Conservation (phyloP, 2,113 vertebrate species). For the Canis aureus region DNA sequence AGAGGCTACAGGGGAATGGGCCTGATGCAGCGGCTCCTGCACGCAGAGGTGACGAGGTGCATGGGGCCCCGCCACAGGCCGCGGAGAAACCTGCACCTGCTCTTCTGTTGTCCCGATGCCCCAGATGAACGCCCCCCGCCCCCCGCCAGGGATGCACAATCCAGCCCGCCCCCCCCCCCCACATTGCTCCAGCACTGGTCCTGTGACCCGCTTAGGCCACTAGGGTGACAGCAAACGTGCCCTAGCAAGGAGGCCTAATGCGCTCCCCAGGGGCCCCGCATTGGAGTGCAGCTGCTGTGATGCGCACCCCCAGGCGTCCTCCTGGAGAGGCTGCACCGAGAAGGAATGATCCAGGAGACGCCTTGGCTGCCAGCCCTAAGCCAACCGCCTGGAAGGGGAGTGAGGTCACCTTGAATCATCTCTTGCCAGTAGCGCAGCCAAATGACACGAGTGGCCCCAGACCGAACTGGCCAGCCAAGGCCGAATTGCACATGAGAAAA, state of each 20-base stretch:
- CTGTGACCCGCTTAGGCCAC: not conserved
- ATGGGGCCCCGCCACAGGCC: accelerated
- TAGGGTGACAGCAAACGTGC: not conserved
- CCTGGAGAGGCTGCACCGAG: not conserved
- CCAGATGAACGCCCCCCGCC: not conserved
- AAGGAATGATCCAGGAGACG: not conserved
- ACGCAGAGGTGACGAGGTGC: accelerated
- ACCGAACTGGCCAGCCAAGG: not conserved
- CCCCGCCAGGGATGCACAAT: not conserved
- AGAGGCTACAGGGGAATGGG: not conserved
- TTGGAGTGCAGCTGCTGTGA: not conserved
- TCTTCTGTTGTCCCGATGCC: accelerated
- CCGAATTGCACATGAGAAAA: not conserved
- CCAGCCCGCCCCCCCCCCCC: not conserved
- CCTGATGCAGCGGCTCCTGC: accelerated
- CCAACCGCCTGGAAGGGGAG: not conserved
- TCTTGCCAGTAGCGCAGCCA: not conserved
- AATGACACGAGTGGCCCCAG: not conserved
- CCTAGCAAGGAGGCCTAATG: not conserved
- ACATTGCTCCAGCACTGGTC: not conserved
- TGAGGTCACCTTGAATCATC: not conserved
- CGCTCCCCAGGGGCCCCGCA: accelerated
- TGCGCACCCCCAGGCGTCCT: not conserved
- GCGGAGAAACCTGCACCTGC: accelerated
- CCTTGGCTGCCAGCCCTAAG: not conserved